Evolutionary conservation across 2,113 vertebrate species (phyloP), one percentile per base, ranked within the genome.

Genomic region (Thymallus thymallus): DNA sequence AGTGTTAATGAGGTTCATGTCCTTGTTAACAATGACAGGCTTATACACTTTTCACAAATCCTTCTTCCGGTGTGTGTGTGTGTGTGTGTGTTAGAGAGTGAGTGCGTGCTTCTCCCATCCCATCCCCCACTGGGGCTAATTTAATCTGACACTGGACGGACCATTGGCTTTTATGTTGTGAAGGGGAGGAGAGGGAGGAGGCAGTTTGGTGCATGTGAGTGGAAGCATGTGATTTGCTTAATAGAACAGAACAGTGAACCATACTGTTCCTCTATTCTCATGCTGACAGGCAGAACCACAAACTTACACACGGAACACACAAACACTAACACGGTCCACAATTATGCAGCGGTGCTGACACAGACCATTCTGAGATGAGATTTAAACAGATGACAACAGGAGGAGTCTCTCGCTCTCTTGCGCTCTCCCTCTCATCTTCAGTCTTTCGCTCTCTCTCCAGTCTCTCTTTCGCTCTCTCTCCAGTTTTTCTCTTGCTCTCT

Each of bases 21-120:
- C 56, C 73, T 86, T 73, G 84, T 86, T 80, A 81, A 71, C 68
- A 5, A 12, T 71, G 83, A 88, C 85, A 83, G 66, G 71, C 78
- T 76, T 79, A 71, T 45, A 61, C 35, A 18, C 51, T 3, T 41
- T 41, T 76, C 66, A 75, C 56, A 41, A 70, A 5, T 14, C 68
- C 66, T 41, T 41, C 35, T 41, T 7, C 2, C 35, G 7, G 32
- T 41, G 7, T 35, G 35, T 35, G 35, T 35, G 32, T 35, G 32
- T 46, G 32, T 63, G 26, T 64, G 32, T 35, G 32, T 35, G 35
- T 26, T 26, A 26, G 26, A 26, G 26, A 26, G 26, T 1, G 26
- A 26, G 26, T 26, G 26, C 26, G 26, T 26, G 26, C 26, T 26
- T 26, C 1, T 14, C 29, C 45, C 61, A 18, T 22, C 12, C 29